Evolutionary conservation across 2,888 invertebrate genomes (phyloP).

Genomic region (Arctia plantaginis): DNA sequence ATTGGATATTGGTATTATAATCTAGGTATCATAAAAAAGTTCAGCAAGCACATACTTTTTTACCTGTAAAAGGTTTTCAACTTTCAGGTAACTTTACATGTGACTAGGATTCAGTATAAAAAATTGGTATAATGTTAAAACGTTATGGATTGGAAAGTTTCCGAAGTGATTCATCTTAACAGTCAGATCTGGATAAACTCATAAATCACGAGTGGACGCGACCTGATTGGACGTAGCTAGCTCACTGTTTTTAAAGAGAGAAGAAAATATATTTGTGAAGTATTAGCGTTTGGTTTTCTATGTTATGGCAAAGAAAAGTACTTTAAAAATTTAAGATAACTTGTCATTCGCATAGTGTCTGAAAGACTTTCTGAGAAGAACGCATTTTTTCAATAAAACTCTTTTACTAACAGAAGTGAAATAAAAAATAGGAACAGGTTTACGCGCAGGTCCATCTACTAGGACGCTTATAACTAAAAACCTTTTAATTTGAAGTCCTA

Average conservation of each 20-base stretch:
- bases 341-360: not conserved
- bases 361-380: not conserved
- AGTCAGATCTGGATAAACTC: conserved; percentile 39
- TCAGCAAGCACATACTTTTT: not conserved
- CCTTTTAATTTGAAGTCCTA: not conserved
- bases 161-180: conserved; percentile 54
- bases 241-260: conserved; percentile 11
- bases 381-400: not conserved
- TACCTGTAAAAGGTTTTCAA: not conserved
- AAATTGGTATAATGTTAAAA: not conserved
- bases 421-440: too few species aligned
- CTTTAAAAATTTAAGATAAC: not conserved
- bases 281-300: conserved; percentile 7
- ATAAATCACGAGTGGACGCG: conserved; percentile 57
- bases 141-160: conserved; percentile 26
- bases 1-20: not conserved
- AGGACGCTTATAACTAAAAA: too few species aligned
- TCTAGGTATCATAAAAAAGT: not conserved
- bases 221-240: conserved; percentile 31
- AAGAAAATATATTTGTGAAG: conserved; percentile 32
- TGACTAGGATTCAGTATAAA: not conserved
- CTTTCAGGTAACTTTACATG: not conserved
- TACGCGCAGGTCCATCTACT: too few species aligned
- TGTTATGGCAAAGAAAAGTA: not conserved
- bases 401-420: not conserved